These are phyloP conservation scores for Phenganax stokvisi DNA, from an alignment of 92 coral and sea anemone genomes.

Conservation along the genomic window DNA sequence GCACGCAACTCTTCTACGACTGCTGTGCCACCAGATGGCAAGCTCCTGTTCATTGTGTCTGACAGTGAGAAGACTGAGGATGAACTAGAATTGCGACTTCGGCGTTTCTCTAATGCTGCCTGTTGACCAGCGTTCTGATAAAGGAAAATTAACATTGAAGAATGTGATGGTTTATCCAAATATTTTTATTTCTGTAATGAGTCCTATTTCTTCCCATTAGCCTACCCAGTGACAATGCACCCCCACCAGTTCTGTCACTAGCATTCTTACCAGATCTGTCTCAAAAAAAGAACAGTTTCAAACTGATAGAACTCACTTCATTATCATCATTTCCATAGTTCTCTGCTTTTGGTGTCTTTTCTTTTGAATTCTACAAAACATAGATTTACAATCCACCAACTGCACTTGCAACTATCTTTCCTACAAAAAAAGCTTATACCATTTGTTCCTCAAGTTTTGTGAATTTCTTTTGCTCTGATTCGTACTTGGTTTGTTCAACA, in stretches of 20 bases:
- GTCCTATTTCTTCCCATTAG: no score
- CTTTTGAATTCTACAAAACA: background rate
- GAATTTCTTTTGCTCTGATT: conserved; percentile 69
- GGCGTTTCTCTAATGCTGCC: conserved; percentile 2
- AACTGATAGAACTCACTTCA: background rate
- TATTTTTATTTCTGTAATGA: no score
- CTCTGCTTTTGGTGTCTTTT: background rate
- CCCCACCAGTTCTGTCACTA: no score
- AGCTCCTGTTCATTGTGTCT: conserved; percentile 50
- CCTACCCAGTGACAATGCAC: no score
- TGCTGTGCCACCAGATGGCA: conserved; percentile 70
- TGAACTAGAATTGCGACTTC: conserved; percentile 31
- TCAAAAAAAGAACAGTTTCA: background rate
- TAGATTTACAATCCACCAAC: no score
- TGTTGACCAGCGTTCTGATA: background rate
- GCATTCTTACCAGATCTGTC: no score
- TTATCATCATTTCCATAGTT: background rate
- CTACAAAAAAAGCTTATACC: background rate
- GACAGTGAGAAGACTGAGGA: conserved; percentile 37
- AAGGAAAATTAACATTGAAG: background rate
- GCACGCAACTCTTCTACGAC: conserved; percentile 89
- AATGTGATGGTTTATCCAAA: background rate
- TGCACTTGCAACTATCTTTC: no score
- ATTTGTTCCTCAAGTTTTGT: conserved; percentile 42
- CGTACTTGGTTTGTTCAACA: conserved; percentile 78